These are phyloP conservation scores for Rhagoletis pomonella DNA, from an alignment of 1,140 invertebrate genomes.

Conservation along the genomic window DNA sequence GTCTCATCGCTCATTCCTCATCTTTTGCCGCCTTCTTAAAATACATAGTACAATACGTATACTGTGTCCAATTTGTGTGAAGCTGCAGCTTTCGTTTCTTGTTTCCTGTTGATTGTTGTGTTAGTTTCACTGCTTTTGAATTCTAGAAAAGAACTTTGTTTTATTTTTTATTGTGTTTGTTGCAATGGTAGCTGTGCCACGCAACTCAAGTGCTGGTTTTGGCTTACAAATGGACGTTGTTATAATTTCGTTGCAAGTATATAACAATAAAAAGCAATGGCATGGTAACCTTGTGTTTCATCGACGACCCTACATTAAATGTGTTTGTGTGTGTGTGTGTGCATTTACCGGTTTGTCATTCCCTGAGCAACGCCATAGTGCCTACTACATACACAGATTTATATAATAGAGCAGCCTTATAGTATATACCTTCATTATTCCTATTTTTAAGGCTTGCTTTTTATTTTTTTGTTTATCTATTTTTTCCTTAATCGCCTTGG, in stretches of 20 bases:
- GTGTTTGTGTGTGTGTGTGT: too few species aligned
- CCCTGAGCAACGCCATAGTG: too few species aligned
- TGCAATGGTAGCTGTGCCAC: background rate
- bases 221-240: background rate
- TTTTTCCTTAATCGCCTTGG: too few species aligned
- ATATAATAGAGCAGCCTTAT: too few species aligned
- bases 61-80: background rate
- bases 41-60: background rate
- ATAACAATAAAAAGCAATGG: background rate
- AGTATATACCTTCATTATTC: too few species aligned
- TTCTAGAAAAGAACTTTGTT: background rate
- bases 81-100: background rate
- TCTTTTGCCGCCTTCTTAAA: too few species aligned
- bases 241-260: background rate
- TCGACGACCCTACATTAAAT: background rate
- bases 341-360: too few species aligned
- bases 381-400: too few species aligned
- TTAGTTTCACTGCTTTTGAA: background rate
- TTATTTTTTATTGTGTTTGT: background rate
- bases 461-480: too few species aligned
- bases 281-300: background rate
- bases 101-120: background rate
- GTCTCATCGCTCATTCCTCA: background rate
- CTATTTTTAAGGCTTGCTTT: too few species aligned
- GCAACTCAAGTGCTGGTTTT: constrained; percentile 17